phyloP scores from a whole-genome alignment of 2,888 invertebrate genomes.

The Drosophila pullipes region DNA sequence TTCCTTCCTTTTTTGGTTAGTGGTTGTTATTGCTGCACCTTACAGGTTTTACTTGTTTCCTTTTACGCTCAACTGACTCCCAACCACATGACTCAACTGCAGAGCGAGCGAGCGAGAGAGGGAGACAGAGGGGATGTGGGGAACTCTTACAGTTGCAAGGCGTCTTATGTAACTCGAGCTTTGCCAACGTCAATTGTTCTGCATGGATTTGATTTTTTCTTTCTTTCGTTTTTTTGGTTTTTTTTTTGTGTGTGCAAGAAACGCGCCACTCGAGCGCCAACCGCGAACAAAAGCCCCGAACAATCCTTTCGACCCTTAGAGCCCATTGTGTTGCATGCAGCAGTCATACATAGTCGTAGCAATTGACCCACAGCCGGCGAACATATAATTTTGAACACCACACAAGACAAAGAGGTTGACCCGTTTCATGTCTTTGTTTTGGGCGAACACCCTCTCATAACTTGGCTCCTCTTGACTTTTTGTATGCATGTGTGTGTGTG shows the following conservation, averaged over 20 bases:
- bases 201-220: constrained; percentile 31
- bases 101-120: too few species aligned
- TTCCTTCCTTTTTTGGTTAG: constrained; percentile 4
- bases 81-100: constrained; percentile 26
- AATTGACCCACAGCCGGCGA: constrained; percentile 51
- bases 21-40: constrained; percentile 64
- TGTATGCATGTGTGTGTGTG: constrained; percentile 15
- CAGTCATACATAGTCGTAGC: constrained; percentile 29
- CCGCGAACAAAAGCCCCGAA: constrained; percentile 55
- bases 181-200: constrained; percentile 66
- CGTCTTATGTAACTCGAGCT: constrained; percentile 78
- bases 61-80: constrained; percentile 32
- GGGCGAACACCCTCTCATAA: constrained; percentile 43
- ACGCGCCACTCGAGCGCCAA: constrained; percentile 49
- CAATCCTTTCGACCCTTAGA: constrained; percentile 49
- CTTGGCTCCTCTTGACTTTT: constrained; percentile 75
- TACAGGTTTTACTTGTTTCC: constrained; percentile 76
- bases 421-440: constrained; percentile 66
- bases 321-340: constrained; percentile 53
- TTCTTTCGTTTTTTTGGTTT: constrained; percentile 1
- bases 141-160: constrained; percentile 41
- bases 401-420: constrained; percentile 29
- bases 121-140: not conserved
- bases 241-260: constrained; percentile 50
- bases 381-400: constrained; percentile 43